Evolutionary conservation across 2,888 invertebrate species (phyloP).

Genomic region (Diloba caeruleocephala): DNA sequence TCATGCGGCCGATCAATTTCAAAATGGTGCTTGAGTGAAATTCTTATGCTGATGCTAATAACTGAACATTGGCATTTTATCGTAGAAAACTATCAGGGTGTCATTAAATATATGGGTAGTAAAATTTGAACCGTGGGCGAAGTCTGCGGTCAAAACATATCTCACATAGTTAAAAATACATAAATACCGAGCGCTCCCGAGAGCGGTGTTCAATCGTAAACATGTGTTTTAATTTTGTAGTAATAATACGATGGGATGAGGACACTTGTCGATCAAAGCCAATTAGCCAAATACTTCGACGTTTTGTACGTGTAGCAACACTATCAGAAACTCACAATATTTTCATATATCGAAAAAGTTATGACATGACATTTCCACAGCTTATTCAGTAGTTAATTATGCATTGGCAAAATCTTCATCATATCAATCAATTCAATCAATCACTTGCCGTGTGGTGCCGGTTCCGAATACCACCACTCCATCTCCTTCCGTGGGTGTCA

Average conservation of each 20-base stretch:
- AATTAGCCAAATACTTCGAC: no score
- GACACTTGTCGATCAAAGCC: conserved; percentile 19
- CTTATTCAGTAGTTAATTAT: no score
- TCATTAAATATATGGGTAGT: conserved; percentile 55
- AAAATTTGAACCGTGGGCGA: conserved; percentile 52
- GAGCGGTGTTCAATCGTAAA: conserved; percentile 45
- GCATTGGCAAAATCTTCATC: no score
- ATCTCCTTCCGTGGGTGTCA: no score
- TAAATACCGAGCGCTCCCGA: conserved; percentile 41
- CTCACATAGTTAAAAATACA: conserved; percentile 55
- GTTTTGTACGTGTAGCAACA: no score
- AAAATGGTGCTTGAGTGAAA: conserved; percentile 47
- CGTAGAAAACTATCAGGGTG: conserved; percentile 38
- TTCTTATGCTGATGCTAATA: conserved; percentile 46
- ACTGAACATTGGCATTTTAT: conserved; percentile 50
- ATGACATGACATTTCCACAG: no score
- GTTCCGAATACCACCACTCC: no score
- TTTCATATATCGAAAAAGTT: no score
- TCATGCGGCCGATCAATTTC: conserved; percentile 41
- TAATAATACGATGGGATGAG: conserved; percentile 21
- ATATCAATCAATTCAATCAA: no score
- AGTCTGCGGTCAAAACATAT: conserved; percentile 51
- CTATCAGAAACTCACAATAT: no score
- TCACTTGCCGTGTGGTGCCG: no score
- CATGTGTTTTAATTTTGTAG: conserved; percentile 26